These are phyloP conservation scores for Anastrepha obliqua DNA, from an alignment of 1,140 invertebrate species.

Conservation along the genomic window DNA sequence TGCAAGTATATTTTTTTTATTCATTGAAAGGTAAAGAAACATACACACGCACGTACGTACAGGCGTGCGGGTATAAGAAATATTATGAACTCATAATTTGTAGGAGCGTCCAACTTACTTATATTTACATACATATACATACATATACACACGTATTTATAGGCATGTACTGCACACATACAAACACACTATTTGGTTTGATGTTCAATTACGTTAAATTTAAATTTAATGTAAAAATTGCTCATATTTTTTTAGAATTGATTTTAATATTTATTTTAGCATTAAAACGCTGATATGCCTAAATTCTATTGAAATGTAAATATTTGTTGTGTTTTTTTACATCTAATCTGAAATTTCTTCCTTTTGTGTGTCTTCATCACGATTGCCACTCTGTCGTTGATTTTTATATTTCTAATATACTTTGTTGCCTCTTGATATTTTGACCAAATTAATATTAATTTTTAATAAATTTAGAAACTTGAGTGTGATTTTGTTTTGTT, in stretches of 20 bases:
- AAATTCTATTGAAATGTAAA: slow-evolving; percentile 3
- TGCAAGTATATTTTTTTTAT: slow-evolving; percentile 17
- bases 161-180: not conserved
- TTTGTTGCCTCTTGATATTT: slow-evolving; percentile 28
- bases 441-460: slow-evolving; percentile 25
- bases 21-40: not conserved
- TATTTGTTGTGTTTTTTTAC: not conserved
- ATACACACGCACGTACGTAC: not conserved
- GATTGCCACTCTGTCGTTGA: not conserved
- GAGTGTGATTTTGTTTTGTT: slow-evolving; percentile 45
- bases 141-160: not conserved
- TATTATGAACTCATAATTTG: not conserved
- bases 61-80: not conserved
- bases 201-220: not conserved
- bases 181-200: not conserved
- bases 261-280: slow-evolving; percentile 51
- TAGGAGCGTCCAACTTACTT: not conserved
- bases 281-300: not conserved
- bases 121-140: slow-evolving; percentile 29
- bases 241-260: slow-evolving; percentile 13
- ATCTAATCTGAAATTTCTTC: not conserved
- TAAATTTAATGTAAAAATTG: slow-evolving; percentile 1
- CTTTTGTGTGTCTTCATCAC: not conserved
- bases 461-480: not conserved
- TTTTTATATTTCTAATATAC: slow-evolving; percentile 9